phyloP scores from a whole-genome alignment of 2,888 invertebrate species.

The Tachina grossa region DNA sequence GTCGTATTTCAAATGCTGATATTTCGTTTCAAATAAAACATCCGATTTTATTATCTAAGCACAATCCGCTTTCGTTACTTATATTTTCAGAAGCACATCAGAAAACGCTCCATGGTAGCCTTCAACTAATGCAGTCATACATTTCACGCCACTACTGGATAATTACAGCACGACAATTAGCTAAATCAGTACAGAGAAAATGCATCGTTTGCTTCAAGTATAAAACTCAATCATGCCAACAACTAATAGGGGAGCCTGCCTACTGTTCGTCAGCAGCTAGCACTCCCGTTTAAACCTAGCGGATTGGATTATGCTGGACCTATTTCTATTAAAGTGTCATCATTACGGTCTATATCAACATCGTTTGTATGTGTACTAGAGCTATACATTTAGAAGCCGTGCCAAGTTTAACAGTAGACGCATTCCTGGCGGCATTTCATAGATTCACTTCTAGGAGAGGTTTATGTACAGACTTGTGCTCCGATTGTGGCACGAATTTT shows the following conservation, averaged over 20 bases:
- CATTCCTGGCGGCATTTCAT: background rate
- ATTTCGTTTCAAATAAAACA: constrained; percentile 1
- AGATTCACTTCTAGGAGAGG: background rate
- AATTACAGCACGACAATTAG: background rate
- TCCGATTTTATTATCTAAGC: constrained; percentile 7
- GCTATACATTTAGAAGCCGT: background rate
- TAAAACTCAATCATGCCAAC: background rate
- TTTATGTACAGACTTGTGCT: background rate
- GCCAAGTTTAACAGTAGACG: background rate
- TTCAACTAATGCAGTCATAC: background rate
- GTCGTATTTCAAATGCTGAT: constrained; percentile 1
- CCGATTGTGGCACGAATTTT: background rate
- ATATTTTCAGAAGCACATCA: constrained; percentile 9
- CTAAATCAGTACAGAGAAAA: background rate
- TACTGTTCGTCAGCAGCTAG: background rate
- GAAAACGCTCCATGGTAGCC: too few relatives aligned
- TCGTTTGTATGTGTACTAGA: background rate
- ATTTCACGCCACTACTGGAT: background rate
- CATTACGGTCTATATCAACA: background rate
- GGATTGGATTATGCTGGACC: too few relatives aligned
- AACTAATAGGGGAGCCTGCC: background rate
- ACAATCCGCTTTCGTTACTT: background rate
- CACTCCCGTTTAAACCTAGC: too few relatives aligned
- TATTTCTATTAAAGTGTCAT: background rate
- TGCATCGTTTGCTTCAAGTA: background rate